Base-by-base conservation (phyloP, 2,797 vertebrate genomes). In the Paramormyrops hopkinsi region DNA sequence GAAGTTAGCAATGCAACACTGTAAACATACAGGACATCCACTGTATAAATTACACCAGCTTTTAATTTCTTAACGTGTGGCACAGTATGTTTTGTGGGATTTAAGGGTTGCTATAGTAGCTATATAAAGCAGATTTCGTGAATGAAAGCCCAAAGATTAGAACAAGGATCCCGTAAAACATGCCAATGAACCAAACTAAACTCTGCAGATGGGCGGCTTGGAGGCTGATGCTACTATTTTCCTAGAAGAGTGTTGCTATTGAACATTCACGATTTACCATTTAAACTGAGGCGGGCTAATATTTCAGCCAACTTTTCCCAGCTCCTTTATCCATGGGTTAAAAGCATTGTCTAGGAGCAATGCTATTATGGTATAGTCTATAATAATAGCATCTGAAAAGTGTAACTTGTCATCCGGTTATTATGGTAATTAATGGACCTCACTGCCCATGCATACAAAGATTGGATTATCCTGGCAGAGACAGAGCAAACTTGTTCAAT, bases 381-480 rank as follows among this genome's bases (percentile, higher is more conserved):
- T 44, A 87, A 59, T 56, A 54, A 87, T 51, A 41, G 86, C 69
- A 37, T 73, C 69, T 41, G 65, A 37, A 53, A 86, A 86, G 33
- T 56, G 29, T 56, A 56, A 29, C 53, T 87, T 87, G 56, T 87
- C 85, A 87, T 59, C 25, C 8, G 7, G 85, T 56, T 87, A 87
- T 59, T 59, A 87, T 56, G 85, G 51, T 87, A 87, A 92, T 91
- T 92, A 91, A 93, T 93, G 85, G 91, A 83, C 89, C 92, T 62
- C 84, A 89, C 88, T 86, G 65, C 50, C 29, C 79, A 87, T 46
- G 2, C 91, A 92, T 91, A 92, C 91, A 92, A 91, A 90, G 90
- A 90, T 88, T 79, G 90, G 92, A 93, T 94, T 94, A 94, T 89
- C 89, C 91, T 86, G 90, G 88, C 88, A 91, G 87, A 91, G 50